A percentile compares a stretch with the other conserved stretches of the same genome.
Evolutionary conservation across 2,797 vertebrate species (phyloP).

Genomic region (Syngnathus rostellatus): DNA sequence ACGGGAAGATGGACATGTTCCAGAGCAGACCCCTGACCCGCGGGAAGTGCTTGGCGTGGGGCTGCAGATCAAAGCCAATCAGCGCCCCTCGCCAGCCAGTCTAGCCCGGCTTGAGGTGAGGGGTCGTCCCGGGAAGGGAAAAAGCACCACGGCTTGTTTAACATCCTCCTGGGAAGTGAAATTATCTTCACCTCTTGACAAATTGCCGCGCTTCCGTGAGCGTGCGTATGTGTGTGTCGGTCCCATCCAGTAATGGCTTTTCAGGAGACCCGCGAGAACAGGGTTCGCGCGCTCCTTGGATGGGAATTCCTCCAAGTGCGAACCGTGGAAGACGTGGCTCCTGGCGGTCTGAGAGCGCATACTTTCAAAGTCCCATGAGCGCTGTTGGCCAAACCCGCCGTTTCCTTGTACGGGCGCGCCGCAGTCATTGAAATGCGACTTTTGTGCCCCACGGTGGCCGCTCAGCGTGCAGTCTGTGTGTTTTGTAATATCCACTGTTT

Average conservation of each 20-base stretch:
- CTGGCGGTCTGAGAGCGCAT: conserved; percentile 58
- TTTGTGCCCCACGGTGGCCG: not conserved
- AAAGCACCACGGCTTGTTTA: conserved; percentile 64
- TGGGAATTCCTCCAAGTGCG: conserved; percentile 44
- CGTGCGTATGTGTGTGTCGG: conserved; percentile 22
- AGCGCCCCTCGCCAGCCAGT: conserved; percentile 68
- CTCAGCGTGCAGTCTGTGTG: not conserved
- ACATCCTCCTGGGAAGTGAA: conserved; percentile 58
- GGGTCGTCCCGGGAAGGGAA: conserved; percentile 57
- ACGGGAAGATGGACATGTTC: conserved; percentile 73
- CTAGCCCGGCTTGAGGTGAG: conserved; percentile 58
- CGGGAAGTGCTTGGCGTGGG: conserved; percentile 69
- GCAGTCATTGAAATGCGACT: not conserved
- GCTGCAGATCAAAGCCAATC: conserved; percentile 73
- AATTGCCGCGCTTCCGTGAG: conserved; percentile 44
- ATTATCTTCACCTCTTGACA: conserved; percentile 61
- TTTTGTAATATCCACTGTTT: conserved; percentile 33
- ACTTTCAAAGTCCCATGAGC: conserved; percentile 64
- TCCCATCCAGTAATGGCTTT: conserved; percentile 25
- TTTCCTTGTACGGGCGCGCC: conserved; percentile 55
- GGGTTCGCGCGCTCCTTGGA: conserved; percentile 31
- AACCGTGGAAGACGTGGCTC: conserved; percentile 44
- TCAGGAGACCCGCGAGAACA: conserved; percentile 14
- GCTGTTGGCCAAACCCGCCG: conserved; percentile 38
- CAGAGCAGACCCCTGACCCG: conserved; percentile 69